These are phyloP conservation scores for Oceanodroma tethys DNA, from an alignment of 2,113 vertebrate genomes.

Conservation along the genomic window DNA sequence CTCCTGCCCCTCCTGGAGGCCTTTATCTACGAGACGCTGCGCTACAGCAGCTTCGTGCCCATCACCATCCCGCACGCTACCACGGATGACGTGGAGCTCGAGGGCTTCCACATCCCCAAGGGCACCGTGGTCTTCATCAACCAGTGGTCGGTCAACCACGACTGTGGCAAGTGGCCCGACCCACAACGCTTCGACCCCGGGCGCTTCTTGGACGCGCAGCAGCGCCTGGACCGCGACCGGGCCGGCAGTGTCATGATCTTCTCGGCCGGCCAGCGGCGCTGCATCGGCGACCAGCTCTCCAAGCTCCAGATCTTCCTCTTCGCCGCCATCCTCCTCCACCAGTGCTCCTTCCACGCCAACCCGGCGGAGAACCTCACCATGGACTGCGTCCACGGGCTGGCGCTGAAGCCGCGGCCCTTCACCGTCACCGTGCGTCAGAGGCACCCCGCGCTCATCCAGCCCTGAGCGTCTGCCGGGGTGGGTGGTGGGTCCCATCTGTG, in stretches of 20 bases:
- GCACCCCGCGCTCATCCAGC: neutral
- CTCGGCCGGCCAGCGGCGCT: slow-evolving; percentile 81
- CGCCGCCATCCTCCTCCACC: slow-evolving; percentile 79
- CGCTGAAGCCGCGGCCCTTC: slow-evolving; percentile 75
- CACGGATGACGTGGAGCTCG: slow-evolving; percentile 79
- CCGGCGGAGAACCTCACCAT: slow-evolving; percentile 67
- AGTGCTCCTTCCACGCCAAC: slow-evolving; percentile 77
- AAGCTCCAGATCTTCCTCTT: slow-evolving; percentile 84
- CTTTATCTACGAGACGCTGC: slow-evolving; percentile 85
- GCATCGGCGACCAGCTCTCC: slow-evolving; percentile 82
- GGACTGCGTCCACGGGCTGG: slow-evolving; percentile 77
- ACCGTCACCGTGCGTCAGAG: slow-evolving; percentile 70
- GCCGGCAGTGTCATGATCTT: slow-evolving; percentile 81
- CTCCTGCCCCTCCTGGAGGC: slow-evolving; percentile 78
- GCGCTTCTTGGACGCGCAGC: slow-evolving; percentile 75
- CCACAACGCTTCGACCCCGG: slow-evolving; percentile 79
- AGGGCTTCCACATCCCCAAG: slow-evolving; percentile 82
- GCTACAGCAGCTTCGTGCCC: slow-evolving; percentile 87
- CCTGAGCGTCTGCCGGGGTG: neutral
- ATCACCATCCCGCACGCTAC: slow-evolving; percentile 88
- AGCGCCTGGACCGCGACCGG: slow-evolving; percentile 71
- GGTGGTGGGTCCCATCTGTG: neutral
- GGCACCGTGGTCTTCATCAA: slow-evolving; percentile 87
- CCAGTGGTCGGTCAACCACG: slow-evolving; percentile 89
- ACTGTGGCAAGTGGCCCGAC: slow-evolving; percentile 79